phyloP scores from a whole-genome alignment of 2,113 vertebrate species.

The Carollia perspicillata region DNA sequence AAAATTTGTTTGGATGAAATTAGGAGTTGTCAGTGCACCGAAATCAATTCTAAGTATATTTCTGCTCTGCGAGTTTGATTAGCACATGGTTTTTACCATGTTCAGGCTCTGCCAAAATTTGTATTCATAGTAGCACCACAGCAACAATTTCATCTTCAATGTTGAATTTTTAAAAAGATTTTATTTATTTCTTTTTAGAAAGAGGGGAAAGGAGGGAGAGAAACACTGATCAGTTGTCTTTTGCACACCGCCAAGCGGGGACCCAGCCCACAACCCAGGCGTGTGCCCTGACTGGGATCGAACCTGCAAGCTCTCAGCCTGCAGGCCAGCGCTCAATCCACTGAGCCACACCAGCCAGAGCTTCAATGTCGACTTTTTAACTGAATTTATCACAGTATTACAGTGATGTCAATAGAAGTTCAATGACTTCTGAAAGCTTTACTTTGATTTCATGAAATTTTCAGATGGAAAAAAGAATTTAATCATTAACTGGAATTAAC shows the following conservation, averaged over 20 bases:
- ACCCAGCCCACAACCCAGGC: too few relatives aligned
- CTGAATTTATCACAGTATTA: background rate
- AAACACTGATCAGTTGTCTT: too few relatives aligned
- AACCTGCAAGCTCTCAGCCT: too few relatives aligned
- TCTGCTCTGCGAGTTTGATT: background rate
- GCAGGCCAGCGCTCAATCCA: too few relatives aligned
- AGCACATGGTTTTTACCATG: background rate
- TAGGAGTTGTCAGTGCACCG: background rate
- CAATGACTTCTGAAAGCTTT: background rate
- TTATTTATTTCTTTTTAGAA: too few relatives aligned
- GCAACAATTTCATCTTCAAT: constrained; percentile 33
- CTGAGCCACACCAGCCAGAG: too few relatives aligned
- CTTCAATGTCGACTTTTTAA: constrained; percentile 19
- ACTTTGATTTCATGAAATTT: background rate
- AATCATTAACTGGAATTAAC: background rate
- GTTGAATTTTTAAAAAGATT: background rate
- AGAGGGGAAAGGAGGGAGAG: too few relatives aligned
- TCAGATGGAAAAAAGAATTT: background rate
- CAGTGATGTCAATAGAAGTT: background rate
- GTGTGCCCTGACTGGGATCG: too few relatives aligned
- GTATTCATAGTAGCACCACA: background rate
- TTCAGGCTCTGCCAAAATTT: background rate
- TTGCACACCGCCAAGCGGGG: too few relatives aligned
- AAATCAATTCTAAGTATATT: background rate
- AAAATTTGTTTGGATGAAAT: background rate